Percentiles rank a stretch among this genome's conserved stretches.
Evolutionary conservation across 2,113 vertebrate genomes (phyloP).

Genomic region (Felis chaus): DNA sequence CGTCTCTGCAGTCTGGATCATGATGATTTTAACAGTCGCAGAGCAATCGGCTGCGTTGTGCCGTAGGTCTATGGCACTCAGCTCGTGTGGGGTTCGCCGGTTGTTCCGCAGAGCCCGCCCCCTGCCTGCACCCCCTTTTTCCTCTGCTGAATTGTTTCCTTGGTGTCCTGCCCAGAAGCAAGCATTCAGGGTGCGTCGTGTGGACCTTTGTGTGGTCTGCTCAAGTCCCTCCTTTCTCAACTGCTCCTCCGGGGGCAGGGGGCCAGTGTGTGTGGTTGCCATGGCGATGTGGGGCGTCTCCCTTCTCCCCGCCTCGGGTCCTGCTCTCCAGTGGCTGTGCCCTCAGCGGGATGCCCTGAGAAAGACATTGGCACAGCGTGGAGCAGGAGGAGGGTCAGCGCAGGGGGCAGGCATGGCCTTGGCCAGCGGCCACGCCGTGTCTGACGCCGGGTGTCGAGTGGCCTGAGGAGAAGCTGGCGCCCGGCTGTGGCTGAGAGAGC

Average conservation of each 20-base stretch:
- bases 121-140: neutral
- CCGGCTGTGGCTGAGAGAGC: neutral
- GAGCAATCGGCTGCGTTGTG: accelerated
- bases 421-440: neutral
- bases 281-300: neutral
- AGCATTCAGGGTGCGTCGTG: accelerated
- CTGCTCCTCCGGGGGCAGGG: accelerated
- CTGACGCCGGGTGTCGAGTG: neutral
- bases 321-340: neutral
- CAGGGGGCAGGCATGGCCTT: neutral
- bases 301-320: accelerated
- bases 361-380: neutral
- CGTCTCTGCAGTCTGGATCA: neutral
- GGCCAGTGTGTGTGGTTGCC: neutral
- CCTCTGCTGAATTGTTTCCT: neutral
- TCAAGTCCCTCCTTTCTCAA: neutral
- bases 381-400: neutral
- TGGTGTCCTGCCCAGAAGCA: neutral
- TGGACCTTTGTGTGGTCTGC: neutral
- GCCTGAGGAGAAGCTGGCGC: neutral
- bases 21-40: neutral
- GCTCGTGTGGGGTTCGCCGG: accelerated
- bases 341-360: neutral
- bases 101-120: accelerated
- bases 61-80: accelerated